These are phyloP conservation scores for Balaeniceps rex DNA, from an alignment of 2,113 vertebrate genomes.

Conservation along the genomic window DNA sequence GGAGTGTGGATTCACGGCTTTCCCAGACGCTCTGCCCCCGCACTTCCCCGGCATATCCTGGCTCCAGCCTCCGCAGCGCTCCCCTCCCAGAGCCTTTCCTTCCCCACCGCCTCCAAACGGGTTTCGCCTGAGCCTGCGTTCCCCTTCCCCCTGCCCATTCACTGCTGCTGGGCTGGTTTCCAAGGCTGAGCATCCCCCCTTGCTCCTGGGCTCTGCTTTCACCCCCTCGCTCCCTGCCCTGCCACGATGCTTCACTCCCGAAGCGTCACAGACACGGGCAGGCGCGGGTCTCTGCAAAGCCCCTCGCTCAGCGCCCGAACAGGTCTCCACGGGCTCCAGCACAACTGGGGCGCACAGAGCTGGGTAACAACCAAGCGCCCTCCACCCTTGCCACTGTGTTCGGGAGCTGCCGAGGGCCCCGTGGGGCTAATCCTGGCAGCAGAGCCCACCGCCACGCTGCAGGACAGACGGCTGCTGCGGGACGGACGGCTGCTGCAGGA, in stretches of 20 bases:
- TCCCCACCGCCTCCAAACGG: neutral
- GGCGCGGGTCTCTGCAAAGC: neutral
- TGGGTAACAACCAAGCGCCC: neutral
- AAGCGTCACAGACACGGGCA: neutral
- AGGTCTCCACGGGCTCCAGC: accelerated
- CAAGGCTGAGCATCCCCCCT: neutral
- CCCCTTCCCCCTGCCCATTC: neutral
- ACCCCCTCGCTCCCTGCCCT: accelerated
- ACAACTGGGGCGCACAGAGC: neutral
- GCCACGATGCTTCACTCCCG: neutral
- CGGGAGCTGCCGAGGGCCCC: neutral
- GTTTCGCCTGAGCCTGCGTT: neutral
- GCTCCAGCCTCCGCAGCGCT: neutral
- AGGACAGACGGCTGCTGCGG: neutral
- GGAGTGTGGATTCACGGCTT: constrained; percentile 7
- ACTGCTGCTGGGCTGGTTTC: neutral
- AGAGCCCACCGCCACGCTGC: neutral
- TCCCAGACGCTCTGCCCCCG: neutral
- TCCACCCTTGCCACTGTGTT: neutral
- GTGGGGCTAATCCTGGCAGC: neutral
- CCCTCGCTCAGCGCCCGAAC: neutral
- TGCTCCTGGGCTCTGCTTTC: neutral
- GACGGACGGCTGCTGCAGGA: neutral
- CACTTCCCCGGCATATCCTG: neutral
- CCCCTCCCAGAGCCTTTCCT: neutral